Evolutionary conservation across 2,113 vertebrate species (phyloP), one percentile per base, ranked within the genome.

Genomic region (Neotoma lepida): DNA sequence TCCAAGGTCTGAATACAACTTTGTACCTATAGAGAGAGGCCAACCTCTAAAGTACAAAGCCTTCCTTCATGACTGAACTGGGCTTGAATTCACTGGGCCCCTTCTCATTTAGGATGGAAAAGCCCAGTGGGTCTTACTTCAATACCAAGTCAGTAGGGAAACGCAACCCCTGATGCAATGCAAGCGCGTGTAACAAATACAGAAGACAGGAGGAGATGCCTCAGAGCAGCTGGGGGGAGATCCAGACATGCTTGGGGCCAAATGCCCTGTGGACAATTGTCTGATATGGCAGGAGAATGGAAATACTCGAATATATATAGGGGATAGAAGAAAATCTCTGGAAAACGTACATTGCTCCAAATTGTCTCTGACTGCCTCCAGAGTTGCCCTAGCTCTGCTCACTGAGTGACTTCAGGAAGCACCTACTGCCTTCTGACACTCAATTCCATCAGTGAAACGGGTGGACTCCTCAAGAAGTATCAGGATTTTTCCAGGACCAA

Each of bases 171-270:
- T 22, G 24, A 77, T 54, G 33, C 4, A 63, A 63, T 58, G 1
- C 0, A 0, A 56, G 41, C 30, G 10, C 6, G 2, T 9, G 39
- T 22, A 6, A 24, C 49, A 12, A 54, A 51, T 35, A 64, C 9
- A 1, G 1, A 46, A 33, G 41, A 24, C 51, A 58, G 0, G 3
- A 41, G 39, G 33, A 54, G 24, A 74, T 4, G 61, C 71, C 64
- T 46, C 13, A 14, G 12, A 20, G 33, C 6, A 30, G 51, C 4
- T 1, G 63, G 56, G 54, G 63, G 78, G 30, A 33, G 4, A 61
- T 13, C 44, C 3, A 66, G 66, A 22, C 3, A 0, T 26, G 28
- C 35, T 74, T 33, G 10, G 35, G 54, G 49, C 24, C 74, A 46
- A 13, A 13, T 0, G 1, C 20, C 28, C 58, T 26, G 49, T 46